Evolutionary conservation across 1,140 invertebrate genomes (phyloP).

Genomic region (Atta texana): DNA sequence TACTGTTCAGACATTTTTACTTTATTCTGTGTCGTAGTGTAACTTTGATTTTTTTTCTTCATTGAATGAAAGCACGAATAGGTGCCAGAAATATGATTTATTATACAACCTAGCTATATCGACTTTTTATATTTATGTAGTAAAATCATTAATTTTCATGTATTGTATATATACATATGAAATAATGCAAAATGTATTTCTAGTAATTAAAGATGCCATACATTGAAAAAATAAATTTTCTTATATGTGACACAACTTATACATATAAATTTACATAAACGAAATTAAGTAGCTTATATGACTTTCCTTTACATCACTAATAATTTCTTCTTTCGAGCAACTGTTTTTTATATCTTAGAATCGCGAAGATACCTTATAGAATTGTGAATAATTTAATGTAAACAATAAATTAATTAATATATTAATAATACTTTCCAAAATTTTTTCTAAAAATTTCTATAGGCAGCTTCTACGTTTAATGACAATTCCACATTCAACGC

Average conservation of each 20-base stretch:
- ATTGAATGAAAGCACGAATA: constrained; percentile 44
- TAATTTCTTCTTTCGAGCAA: constrained; percentile 32
- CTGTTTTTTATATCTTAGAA: not conserved
- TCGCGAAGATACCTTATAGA: not conserved
- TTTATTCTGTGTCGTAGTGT: not conserved
- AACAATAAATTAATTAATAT: constrained; percentile 44
- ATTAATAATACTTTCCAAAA: constrained; percentile 43
- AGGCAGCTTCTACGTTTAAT: constrained; percentile 35
- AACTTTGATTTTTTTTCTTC: constrained; percentile 11
- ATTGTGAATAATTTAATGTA: constrained; percentile 19
- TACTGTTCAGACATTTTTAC: constrained; percentile 1
- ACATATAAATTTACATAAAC: constrained; percentile 30
- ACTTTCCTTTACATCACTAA: not conserved
- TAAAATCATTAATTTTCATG: constrained; percentile 52
- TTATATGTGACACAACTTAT: constrained; percentile 17
- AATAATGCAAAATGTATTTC: constrained; percentile 45
- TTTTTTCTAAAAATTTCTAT: constrained; percentile 38
- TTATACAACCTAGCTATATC: constrained; percentile 22
- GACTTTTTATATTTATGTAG: constrained; percentile 27
- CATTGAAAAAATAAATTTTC: constrained; percentile 31
- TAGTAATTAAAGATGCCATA: constrained; percentile 9
- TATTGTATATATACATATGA: constrained; percentile 47
- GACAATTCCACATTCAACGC: constrained; percentile 19
- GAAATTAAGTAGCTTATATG: constrained; percentile 19
- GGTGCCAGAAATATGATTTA: constrained; percentile 49